A percentile compares a stretch with the other conserved stretches of the same genome.
phyloP scores from a whole-genome alignment of 2,113 vertebrate species.

The Rhineura floridana region DNA sequence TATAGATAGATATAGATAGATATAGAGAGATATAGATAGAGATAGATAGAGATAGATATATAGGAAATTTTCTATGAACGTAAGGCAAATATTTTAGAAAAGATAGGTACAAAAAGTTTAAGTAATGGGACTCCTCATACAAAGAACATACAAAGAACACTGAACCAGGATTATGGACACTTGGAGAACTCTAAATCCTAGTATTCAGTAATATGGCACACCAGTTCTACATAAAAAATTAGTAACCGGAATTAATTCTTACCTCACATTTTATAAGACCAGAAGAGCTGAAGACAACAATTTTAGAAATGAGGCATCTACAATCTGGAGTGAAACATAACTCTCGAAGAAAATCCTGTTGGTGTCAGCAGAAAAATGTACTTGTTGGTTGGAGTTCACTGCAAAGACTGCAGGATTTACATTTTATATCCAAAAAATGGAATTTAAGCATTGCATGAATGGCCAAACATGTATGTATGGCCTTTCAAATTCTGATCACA shows the following conservation, averaged over 20 bases:
- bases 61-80: not conserved
- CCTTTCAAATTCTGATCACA: not conserved
- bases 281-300: constrained; percentile 85
- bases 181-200: not conserved
- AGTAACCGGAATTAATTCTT: constrained; percentile 46
- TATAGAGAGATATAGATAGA: no score
- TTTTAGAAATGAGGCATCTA: constrained; percentile 84
- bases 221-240: not conserved
- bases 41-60: no score
- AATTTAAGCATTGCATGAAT: not conserved
- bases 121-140: not conserved
- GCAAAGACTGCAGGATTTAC: not conserved
- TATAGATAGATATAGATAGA: no score
- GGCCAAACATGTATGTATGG: not conserved
- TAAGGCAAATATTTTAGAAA: not conserved
- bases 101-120: not conserved
- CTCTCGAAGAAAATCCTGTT: constrained; percentile 89
- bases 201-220: not conserved
- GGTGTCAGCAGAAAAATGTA: not conserved
- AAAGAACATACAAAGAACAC: no score
- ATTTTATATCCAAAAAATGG: not conserved
- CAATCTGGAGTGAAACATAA: constrained; percentile 94
- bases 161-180: constrained; percentile 31
- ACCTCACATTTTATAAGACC: constrained; percentile 91
- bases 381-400: not conserved